Evolutionary conservation across 2,888 invertebrate genomes (phyloP).

Genomic region (Odontomyia ornata): DNA sequence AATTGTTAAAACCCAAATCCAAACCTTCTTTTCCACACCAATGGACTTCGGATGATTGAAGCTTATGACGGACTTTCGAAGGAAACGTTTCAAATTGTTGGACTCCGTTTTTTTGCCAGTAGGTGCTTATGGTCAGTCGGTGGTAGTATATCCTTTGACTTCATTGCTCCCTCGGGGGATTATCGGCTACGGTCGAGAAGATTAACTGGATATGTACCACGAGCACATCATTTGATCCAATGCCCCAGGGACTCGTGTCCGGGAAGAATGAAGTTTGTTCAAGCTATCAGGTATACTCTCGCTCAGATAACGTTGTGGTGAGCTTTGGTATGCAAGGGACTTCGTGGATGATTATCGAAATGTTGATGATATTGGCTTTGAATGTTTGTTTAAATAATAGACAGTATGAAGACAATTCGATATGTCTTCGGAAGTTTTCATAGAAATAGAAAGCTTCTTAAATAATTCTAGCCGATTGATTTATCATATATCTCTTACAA

Average conservation of each 20-base stretch:
- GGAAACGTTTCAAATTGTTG: constrained; percentile 6
- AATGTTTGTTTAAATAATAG: background rate
- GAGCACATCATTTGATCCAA: background rate
- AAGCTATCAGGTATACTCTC: background rate
- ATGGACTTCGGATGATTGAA: background rate
- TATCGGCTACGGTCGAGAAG: constrained; percentile 30
- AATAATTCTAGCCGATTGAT: too few relatives aligned
- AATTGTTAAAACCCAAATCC: background rate
- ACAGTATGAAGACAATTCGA: background rate
- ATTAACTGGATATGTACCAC: constrained; percentile 35
- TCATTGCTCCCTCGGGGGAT: constrained; percentile 35
- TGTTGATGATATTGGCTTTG: background rate
- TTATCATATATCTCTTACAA: too few relatives aligned
- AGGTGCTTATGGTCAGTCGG: constrained; percentile 1
- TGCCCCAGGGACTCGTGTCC: background rate
- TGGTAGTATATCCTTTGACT: constrained; percentile 18
- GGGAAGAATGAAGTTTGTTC: background rate
- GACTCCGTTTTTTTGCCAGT: background rate
- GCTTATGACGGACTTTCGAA: constrained; percentile 9
- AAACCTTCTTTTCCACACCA: background rate
- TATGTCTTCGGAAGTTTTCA: background rate
- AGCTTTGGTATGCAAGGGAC: background rate
- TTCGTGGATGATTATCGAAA: background rate
- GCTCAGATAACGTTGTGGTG: constrained; percentile 1
- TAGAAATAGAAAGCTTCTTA: too few relatives aligned